These are phyloP conservation scores for Hipposideros armiger DNA, from an alignment of 2,113 vertebrate species.

Conservation along the genomic window DNA sequence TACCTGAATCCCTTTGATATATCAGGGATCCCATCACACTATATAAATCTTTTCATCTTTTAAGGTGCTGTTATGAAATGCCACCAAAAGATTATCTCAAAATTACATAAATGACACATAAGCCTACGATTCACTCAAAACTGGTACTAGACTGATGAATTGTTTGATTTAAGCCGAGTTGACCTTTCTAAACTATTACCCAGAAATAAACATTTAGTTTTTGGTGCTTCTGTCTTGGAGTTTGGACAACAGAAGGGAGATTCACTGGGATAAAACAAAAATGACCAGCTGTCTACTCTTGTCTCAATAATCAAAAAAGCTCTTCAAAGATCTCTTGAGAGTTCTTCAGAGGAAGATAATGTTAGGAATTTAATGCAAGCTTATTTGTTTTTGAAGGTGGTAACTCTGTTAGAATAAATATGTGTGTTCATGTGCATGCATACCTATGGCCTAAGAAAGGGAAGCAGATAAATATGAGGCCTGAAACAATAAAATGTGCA, in stretches of 20 bases:
- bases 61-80: background rate
- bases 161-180: background rate
- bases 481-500: too few relatives aligned
- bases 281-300: background rate
- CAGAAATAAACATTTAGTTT: background rate
- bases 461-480: background rate
- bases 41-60: background rate
- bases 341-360: background rate
- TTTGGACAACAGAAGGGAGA: background rate
- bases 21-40: background rate
- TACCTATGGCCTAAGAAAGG: background rate
- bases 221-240: too few relatives aligned
- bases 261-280: background rate
- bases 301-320: background rate
- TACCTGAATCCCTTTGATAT: background rate
- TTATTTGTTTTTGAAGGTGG: background rate
- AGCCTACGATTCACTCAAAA: background rate
- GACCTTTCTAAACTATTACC: background rate
- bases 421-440: background rate
- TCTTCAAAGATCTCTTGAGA: background rate
- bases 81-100: background rate
- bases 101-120: background rate
- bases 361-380: background rate
- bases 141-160: background rate
- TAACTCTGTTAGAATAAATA: background rate